These are phyloP conservation scores for Eptatretus burgeri DNA, from an alignment of 2,113 vertebrate species.

Conservation along the genomic window DNA sequence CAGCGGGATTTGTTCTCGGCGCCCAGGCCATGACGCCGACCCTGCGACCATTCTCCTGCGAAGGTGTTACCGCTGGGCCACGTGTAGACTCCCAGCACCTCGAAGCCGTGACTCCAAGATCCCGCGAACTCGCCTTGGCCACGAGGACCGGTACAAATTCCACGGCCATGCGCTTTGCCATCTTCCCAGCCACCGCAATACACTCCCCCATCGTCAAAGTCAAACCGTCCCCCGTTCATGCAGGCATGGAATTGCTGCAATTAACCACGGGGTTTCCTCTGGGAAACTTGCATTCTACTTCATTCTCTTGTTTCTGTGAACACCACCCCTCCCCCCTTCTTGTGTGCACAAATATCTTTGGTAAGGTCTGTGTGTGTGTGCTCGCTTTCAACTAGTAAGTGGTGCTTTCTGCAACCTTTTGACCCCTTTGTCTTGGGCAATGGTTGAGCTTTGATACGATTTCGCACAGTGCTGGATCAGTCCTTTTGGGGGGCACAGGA, in stretches of 20 bases:
- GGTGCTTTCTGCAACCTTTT: too few relatives aligned
- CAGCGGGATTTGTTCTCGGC: conserved; percentile 82
- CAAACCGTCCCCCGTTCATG: conserved; percentile 98
- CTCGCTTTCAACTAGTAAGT: too few relatives aligned
- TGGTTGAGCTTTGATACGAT: too few relatives aligned
- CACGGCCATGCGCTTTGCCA: conserved; percentile 89
- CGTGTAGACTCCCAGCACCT: conserved; percentile 78
- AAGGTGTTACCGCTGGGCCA: conserved; percentile 95
- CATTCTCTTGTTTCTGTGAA: too few relatives aligned
- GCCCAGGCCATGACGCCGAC: conserved; percentile 72
- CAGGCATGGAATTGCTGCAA: conserved; percentile 17
- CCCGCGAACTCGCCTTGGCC: conserved; percentile 88
- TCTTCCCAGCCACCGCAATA: conserved; percentile 96
- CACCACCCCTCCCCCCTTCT: too few relatives aligned
- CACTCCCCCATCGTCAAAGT: conserved; percentile 95
- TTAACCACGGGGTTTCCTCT: too few relatives aligned
- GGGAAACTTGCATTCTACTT: too few relatives aligned
- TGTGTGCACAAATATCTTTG: too few relatives aligned
- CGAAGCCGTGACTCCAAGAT: conserved; percentile 81
- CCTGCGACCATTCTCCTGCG: conserved; percentile 82
- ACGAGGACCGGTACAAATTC: conserved; percentile 88
- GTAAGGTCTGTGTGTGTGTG: too few relatives aligned
- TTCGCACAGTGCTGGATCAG: too few relatives aligned
- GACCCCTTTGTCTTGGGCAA: too few relatives aligned
- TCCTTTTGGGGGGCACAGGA: too few relatives aligned